Percentiles rank a stretch among this genome's conserved stretches.
These are phyloP conservation scores for Trachelipus rathkii DNA, from an alignment of 1,140 invertebrate genomes.

Conservation along the genomic window DNA sequence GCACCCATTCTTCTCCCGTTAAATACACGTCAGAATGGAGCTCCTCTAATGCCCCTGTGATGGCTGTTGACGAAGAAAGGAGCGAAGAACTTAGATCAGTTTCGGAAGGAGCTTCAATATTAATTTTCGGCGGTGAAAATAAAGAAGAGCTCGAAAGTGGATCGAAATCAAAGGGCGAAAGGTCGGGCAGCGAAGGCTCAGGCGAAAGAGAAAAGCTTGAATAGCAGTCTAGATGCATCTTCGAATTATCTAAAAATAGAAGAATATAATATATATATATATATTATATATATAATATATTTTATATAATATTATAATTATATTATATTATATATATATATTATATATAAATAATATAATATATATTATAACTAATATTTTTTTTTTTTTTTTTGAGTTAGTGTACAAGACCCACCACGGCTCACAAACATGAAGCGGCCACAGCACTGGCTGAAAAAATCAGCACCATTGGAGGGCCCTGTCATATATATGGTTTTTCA, in stretches of 20 bases:
- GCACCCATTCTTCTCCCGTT: slow-evolving; percentile 38
- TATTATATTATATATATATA: no score
- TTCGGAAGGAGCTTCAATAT: slow-evolving; percentile 35
- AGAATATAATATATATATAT: no score
- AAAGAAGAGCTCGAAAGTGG: not conserved
- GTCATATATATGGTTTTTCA: no score
- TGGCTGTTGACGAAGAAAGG: slow-evolving; percentile 30
- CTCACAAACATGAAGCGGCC: no score
- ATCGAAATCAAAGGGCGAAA: not conserved
- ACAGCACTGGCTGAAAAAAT: no score
- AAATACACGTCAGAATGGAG: slow-evolving; percentile 38
- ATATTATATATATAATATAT: no score
- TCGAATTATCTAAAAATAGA: not conserved
- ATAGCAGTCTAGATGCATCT: not conserved
- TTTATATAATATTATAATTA: no score
- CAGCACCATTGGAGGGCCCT: no score
- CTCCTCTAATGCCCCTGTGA: slow-evolving; percentile 36
- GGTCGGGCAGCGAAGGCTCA: not conserved
- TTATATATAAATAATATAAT: no score
- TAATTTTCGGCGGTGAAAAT: slow-evolving; percentile 35
- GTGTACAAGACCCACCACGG: no score
- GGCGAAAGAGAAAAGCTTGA: not conserved
- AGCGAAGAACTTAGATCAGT: not conserved
- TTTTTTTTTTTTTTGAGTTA: no score
- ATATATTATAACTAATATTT: no score